Evolutionary conservation across 2,888 invertebrate species (phyloP), one percentile per base, ranked within the genome.

Genomic region (Colletes collaris): DNA sequence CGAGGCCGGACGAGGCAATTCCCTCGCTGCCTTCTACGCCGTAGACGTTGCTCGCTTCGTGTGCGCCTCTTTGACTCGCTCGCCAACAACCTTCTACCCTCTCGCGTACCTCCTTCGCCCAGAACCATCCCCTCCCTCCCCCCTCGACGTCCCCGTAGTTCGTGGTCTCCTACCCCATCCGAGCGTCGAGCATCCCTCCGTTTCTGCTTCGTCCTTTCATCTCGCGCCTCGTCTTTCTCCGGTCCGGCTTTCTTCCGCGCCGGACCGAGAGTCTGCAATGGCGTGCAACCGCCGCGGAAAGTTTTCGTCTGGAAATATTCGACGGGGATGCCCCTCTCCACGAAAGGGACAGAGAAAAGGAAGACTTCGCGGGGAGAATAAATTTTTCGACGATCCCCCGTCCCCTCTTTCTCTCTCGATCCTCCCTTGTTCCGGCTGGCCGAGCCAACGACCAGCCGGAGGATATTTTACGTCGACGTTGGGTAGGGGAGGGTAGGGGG

Each of bases 21-120:
- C 83, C 85, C 83, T 80, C 74, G 81, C 67, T 79, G 67, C 78
- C 62, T 27, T 80, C 76, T 58, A 62, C 68, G 52, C 65, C 68
- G 80, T 83, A 86, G 87, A 89, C 85, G 90, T 76, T 90, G 90
- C 88, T 89, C 89, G 90, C 82, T 90, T 89, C 88, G 88, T 89
- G 88, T 84, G 86, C 82, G 84, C 82, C 85, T 86, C 88, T 90
- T 91, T 89, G 88, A 90, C 87, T 87, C 84, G 80, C 84, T 81
- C 83, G 78, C 83, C 81, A 79, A 70, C 81, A 83, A 82, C 70
- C 83, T 81, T 84, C 83, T 68, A 81, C 72, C 81, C 80, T 72
- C 72, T 82, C 73, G 64, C 62, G 64, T 62, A 62, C 72, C 76
- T 74, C 64, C 60, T 40, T 40, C 40, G 27, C 27, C 27, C 27